Evolutionary conservation across 2,797 vertebrate species (phyloP), one percentile per base, ranked within the genome.

Genomic region (Enteromius mattozi): DNA sequence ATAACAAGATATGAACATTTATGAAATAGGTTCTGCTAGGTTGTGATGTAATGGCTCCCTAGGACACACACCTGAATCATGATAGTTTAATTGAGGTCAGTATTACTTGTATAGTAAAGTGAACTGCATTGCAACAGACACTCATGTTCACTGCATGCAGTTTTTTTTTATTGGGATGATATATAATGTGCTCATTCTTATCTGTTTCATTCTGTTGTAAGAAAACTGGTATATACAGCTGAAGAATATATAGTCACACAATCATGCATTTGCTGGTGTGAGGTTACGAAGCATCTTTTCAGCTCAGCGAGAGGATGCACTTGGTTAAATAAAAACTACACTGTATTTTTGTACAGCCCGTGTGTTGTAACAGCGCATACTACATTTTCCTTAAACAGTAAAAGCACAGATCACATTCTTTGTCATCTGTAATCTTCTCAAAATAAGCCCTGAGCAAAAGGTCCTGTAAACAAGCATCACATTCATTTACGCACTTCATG

Each of bases 361-460:
- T 75, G 17, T 80, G 24, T 35, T 68, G 24, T 79, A 74, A 76
- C 51, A 19, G 78, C 45, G 71, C 6, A 49, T 81, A 83, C 59
- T 19, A 76, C 78, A 81, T 45, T 1, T 59, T 84, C 88, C 33
- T 40, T 7, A 56, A 68, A 74, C 19, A 7, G 54, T 19, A 27
- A 19, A 6, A 75, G 65, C 37, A 79, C 35, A 68, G 85, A 90
- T 70, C 88, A 93, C 92, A 91, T 93, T 93, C 92, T 91, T 91
- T 85, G 89, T 93, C 91, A 91, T 88, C 90, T 91, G 88, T 79
- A 87, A 89, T 93, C 92, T 87, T 91, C 90, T 90, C 88, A 68
- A 89, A 92, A 92, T 89, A 90, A 94, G 56, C 94, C 95, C 93
- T 95, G 94, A 95, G 94, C 92, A 90, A 89, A 91, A 91, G 90